A percentile compares a stretch with the other conserved stretches of the same genome.
Conservation (phyloP, 2,797 vertebrate genomes). For the Hoplostethus mediterraneus region DNA sequence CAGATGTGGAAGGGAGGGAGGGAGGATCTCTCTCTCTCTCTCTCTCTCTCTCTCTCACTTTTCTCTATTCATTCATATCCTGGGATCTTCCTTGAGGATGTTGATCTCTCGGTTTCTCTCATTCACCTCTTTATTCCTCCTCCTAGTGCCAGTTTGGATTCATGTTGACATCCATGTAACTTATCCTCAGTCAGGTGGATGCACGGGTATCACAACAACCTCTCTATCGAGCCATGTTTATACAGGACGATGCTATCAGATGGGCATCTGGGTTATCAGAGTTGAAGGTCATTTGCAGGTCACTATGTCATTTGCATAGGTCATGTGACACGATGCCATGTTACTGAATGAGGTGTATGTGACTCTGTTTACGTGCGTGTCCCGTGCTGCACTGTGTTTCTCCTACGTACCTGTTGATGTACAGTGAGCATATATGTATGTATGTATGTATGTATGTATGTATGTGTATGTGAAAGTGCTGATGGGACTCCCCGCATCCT, state of each 20-base stretch:
- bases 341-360: neutral
- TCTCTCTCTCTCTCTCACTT: neutral
- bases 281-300: slow-evolving; percentile 50
- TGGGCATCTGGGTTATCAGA: slow-evolving; percentile 15
- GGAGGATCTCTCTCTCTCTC: neutral
- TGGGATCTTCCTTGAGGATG: neutral
- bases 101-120: neutral
- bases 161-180: neutral
- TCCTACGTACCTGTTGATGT: slow-evolving; percentile 27
- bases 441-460: slow-evolving; percentile 31
- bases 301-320: slow-evolving; percentile 50
- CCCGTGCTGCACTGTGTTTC: slow-evolving; percentile 42
- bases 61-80: too few species aligned
- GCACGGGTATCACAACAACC: neutral
- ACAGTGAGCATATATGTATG: slow-evolving; percentile 5
- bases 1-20: neutral
- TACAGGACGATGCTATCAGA: neutral
- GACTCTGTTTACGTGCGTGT: slow-evolving; percentile 64
- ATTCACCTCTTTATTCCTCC: neutral
- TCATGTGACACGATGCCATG: slow-evolving; percentile 48
- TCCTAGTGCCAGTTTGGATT: neutral
- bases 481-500: slow-evolving; percentile 71
- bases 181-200: neutral
- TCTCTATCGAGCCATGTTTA: slow-evolving; percentile 32
- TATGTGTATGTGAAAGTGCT: slow-evolving; percentile 78